phyloP scores from a whole-genome alignment of 2,797 vertebrate species.

The Coracias cyanogaster region DNA sequence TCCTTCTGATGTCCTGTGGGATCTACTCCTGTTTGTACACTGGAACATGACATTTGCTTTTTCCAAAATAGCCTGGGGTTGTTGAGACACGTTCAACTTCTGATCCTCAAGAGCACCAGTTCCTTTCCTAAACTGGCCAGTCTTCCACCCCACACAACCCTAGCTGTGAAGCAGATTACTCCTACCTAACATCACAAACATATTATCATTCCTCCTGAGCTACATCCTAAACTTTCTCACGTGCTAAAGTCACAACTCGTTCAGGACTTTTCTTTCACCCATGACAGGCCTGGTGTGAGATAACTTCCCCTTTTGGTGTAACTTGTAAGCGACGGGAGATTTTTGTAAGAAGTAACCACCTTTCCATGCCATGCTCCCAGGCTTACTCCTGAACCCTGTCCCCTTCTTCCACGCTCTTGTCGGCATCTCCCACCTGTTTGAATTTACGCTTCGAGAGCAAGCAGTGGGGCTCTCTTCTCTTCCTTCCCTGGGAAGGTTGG shows the following conservation, averaged over 20 bases:
- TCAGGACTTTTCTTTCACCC: neutral
- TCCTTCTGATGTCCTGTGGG: neutral
- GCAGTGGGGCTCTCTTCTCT: neutral
- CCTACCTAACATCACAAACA: neutral
- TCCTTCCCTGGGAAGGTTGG: neutral
- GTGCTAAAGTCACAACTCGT: neutral
- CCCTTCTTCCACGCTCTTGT: neutral
- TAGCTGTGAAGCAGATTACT: neutral
- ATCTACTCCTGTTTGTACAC: neutral
- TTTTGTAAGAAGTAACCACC: neutral
- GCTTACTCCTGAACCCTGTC: neutral
- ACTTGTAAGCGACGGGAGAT: rapidly evolving
- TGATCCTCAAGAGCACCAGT: neutral
- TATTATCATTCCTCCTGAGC: neutral
- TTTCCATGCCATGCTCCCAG: neutral
- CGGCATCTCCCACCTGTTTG: neutral
- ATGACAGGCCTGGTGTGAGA: neutral
- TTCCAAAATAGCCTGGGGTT: neutral
- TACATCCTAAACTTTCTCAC: neutral
- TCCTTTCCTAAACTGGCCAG: neutral
- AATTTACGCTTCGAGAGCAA: neutral
- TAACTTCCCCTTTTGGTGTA: neutral
- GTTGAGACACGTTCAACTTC: neutral
- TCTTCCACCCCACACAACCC: neutral
- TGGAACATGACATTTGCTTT: neutral